Conservation (phyloP, 2,888 invertebrate genomes). For the Halocaridina rubra region DNA sequence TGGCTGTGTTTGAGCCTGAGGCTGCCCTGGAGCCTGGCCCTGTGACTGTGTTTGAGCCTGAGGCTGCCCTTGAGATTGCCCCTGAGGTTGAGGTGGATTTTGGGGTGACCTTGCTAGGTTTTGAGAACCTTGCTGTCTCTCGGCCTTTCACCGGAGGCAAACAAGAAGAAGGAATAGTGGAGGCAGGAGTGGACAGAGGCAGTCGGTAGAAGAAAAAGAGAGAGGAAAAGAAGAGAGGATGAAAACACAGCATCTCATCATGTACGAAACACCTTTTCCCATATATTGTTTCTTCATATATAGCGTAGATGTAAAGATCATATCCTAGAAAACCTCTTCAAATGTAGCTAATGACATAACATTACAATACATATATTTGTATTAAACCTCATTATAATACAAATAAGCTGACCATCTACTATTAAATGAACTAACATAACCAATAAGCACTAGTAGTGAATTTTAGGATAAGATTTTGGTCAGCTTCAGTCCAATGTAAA, state of each 20-base stretch:
- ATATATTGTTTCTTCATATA: too few relatives aligned
- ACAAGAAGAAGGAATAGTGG: background rate
- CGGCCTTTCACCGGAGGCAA: conserved; percentile 20
- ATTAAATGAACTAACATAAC: too few relatives aligned
- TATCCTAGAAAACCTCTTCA: too few relatives aligned
- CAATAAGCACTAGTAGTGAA: too few relatives aligned
- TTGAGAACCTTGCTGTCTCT: conserved; percentile 18
- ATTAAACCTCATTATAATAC: too few relatives aligned
- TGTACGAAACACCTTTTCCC: too few relatives aligned
- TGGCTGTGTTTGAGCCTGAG: background rate
- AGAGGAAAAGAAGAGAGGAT: background rate
- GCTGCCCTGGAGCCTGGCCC: background rate
- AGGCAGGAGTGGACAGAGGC: background rate
- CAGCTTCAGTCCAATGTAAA: too few relatives aligned
- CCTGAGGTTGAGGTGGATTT: conserved; percentile 9
- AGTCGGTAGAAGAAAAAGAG: background rate
- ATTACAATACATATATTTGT: too few relatives aligned
- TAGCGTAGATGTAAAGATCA: too few relatives aligned
- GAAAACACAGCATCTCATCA: background rate
- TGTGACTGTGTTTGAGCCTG: conserved; percentile 1
- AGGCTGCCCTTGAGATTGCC: conserved; percentile 7
- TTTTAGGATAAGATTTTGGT: too few relatives aligned
- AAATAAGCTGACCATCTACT: too few relatives aligned
- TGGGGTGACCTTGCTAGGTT: background rate
- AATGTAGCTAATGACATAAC: too few relatives aligned